Evolutionary conservation across 2,113 vertebrate genomes (phyloP), one percentile per base, ranked within the genome.

Genomic region (Okapia johnstoni): DNA sequence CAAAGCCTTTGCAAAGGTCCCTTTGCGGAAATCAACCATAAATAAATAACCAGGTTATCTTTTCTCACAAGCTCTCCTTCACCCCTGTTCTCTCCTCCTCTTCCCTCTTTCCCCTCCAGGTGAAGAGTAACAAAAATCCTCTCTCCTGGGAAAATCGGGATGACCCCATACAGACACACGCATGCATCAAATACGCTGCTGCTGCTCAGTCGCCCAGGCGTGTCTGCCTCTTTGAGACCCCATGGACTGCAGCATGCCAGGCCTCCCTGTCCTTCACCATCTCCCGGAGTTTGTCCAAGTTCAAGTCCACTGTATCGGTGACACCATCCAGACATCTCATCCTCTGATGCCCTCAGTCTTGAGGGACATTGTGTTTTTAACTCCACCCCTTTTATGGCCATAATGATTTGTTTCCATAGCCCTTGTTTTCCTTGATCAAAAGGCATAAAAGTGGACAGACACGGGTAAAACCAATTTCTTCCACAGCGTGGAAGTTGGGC

Each of bases 1-100:
- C 99, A 98, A 98, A 98, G 98, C 97, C 97, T 96, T 84, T 97
- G 57, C 76, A n/a, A 98, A 98, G 97, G 88, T 95, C 93, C 97
- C 95, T 97, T 98, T 98, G 98, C 96, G 93, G 98, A 97, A 98
- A 98, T 97, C 98, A 98, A 98, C 50, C 50, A 54, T 85, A 90
- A 92, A 95, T 83, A 89, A 96, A 66, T 83, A 94, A 88, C 33
- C 46, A 66, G 73, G 76, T 87, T 43, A 60, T 83, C 79, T 96
- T 92, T 76, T 43, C 58, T 50, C 66, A 61, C 55, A 36, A 89
- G 46, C 43, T 52, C 12, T 77, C 70, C 7, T 79, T 88, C 54
- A 15, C 26, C 79, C n/a, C 6, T 10, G 66, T 30, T 48, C 57
- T 76, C 43, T 16, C n/a, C 55, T 58, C 54, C 40, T 85, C 15